Base-by-base conservation (phyloP, 2,797 vertebrate genomes). In the Bufotes viridis region DNA sequence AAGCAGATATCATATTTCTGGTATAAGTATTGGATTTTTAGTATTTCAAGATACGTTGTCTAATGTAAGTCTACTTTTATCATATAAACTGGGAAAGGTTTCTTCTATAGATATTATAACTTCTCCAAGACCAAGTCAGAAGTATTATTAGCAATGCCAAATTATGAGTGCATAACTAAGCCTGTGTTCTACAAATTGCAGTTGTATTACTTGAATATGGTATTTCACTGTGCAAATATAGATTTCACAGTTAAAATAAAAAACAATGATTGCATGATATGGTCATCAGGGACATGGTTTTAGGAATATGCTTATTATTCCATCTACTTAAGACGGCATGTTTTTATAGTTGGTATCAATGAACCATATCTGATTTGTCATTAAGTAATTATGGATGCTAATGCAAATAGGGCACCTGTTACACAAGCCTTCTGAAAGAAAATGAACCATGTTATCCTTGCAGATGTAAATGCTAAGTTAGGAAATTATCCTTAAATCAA, bases 331-430 rank as follows among this genome's bases (percentile, higher is more conserved):
- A 95, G 94, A 96, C 95, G 96, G 96, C 96, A 95, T 97, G 96
- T 96, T 96, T 96, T 95, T 96, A 95, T 94, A 95, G 95, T 97
- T 96, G 93, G 94, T 93, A 93, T 94, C 97, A 97, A 94, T 96
- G 97, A 97, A 97, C 97, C 97, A 96, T 97, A 97, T 98, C 97
- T 97, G 97, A 98, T 98, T 97, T 94, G 95, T 97, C 97, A 96
- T 98, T 98, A 98, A 96, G 96, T 97, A 97, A 98, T 99, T 99
- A 98, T 96, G 95, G 97, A 98, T 96, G 96, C 96, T 97, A 97
- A 98, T 98, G 96, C 96, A 97, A 98, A 97, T 96, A 97, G 96
- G 97, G 95, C 95, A 96, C 95, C 96, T 96, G 96, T 97, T 95
- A 97, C 96, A 97, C 90, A 91, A 93, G 89, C 90, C 90, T 94